phyloP scores from a whole-genome alignment of 2,888 invertebrate genomes.

The Diplazon laetatorius region DNA sequence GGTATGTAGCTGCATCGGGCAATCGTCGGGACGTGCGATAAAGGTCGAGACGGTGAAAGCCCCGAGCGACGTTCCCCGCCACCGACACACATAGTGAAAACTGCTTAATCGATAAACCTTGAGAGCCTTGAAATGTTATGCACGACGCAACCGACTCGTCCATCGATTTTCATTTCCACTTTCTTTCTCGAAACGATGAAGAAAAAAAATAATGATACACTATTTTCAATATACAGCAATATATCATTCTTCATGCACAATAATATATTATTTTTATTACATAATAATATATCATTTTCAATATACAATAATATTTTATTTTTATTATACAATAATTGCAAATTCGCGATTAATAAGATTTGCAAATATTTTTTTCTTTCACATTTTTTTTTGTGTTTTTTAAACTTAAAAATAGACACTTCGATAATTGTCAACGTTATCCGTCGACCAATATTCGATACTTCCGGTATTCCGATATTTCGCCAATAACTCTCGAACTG shows the following conservation, averaged over 20 bases:
- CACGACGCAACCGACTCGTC: slow-evolving; percentile 49
- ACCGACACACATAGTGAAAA: slow-evolving; percentile 51
- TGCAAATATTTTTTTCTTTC: too few relatives aligned
- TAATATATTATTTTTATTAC: too few relatives aligned
- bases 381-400: too few relatives aligned
- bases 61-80: slow-evolving; percentile 32
- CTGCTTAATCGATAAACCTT: slow-evolving; percentile 66
- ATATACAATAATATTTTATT: too few relatives aligned
- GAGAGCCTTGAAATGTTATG: slow-evolving; percentile 67
- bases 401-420: too few relatives aligned
- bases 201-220: not conserved
- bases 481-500: slow-evolving; percentile 30
- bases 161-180: slow-evolving; percentile 59
- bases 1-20: slow-evolving; percentile 1
- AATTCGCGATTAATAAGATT: too few relatives aligned
- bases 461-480: not conserved
- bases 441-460: slow-evolving; percentile 9
- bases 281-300: too few relatives aligned
- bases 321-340: too few relatives aligned
- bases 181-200: not conserved
- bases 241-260: too few relatives aligned
- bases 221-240: too few relatives aligned
- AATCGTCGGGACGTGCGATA: slow-evolving; percentile 52
- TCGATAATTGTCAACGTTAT: slow-evolving; percentile 29
- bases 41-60: slow-evolving; percentile 58